A percentile compares a stretch with the other conserved stretches of the same genome.
These are phyloP conservation scores for Aurelia aurita DNA, from an alignment of 30 jellyfish, hydroid and myxozoan species.

Conservation along the genomic window DNA sequence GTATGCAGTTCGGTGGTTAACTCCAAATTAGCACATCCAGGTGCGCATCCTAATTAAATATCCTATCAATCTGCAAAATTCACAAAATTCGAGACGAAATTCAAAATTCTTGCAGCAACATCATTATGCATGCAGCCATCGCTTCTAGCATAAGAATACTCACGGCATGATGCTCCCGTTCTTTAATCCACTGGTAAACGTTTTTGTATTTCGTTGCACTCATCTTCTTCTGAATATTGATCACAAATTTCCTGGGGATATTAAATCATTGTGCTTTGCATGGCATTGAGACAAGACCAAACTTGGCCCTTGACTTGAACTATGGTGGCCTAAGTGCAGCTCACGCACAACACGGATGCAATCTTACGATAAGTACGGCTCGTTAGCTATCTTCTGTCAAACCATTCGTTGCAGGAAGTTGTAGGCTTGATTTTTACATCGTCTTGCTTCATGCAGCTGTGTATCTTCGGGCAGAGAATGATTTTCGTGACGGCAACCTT, in stretches of 20 bases:
- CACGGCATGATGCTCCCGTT: constrained; percentile 69
- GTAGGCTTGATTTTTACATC: neutral
- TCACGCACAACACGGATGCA: constrained; percentile 51
- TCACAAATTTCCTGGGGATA: neutral
- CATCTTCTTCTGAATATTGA: constrained; percentile 8
- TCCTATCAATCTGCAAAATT: no score
- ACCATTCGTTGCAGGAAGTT: neutral
- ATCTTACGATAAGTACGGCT: neutral
- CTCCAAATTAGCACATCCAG: no score
- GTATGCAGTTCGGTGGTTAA: no score
- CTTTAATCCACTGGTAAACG: constrained; percentile 49
- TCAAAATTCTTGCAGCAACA: no score
- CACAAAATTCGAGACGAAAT: no score
- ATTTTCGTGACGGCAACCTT: constrained; percentile 10
- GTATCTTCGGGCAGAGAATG: neutral
- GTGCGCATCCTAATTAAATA: no score
- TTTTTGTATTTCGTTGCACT: neutral
- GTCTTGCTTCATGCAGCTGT: neutral
- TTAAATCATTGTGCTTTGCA: constrained; percentile 15
- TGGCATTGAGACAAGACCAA: constrained; percentile 1
- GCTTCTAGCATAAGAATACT: neutral
- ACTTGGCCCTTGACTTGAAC: constrained; percentile 23
- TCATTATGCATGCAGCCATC: no score
- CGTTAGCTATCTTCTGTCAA: neutral
- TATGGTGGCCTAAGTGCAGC: no score